Evolutionary conservation across 2,888 invertebrate species (phyloP), one percentile per base, ranked within the genome.

Genomic region (Acholoe squamosa): DNA sequence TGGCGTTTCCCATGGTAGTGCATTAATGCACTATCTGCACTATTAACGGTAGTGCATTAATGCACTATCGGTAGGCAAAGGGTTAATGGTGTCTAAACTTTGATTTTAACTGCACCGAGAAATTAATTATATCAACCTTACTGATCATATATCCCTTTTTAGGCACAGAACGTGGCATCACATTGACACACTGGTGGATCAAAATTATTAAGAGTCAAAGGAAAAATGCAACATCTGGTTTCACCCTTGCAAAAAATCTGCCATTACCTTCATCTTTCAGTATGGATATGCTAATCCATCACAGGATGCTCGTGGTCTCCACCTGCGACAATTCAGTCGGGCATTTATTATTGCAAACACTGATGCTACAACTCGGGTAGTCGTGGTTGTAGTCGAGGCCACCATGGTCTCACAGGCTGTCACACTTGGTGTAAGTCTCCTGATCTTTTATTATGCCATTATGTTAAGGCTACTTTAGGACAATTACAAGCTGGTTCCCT

Each of bases 241-340:
- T 25, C n/a, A 19, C 7, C 7, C 67, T 67, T 67, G 12, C n/a
- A 67, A 16, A 19, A 25, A 7, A n/a, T 67, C 28, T 28, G 14
- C 7, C 71, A 28, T 1, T 25, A 5, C 3, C 7, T 28, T 7
- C 25, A 28, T 3, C 25, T 28, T 93, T 14, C 91, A 95, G 95
- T 98, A 99, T 98, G 99, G 99, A 7, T 99, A 99, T 96, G 99
- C 98, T 0, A 97, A 97, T 94, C 96, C 98, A 67, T 97, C 97
- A 91, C 99, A 99, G 95, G 97, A 97, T 76, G 98, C 98, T 0
- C 96, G 96, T 52, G 99, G 99, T 0, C 97, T 99, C 90, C 99
- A 99, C 95, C 96, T 98, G 86, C 96, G 99, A 19, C 98, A 98
- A 95, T 99, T 97, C 96, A 97, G 98, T 0, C 96, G 99, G 92